These are phyloP conservation scores for Chaitophorus viminalis DNA, from an alignment of 2,888 invertebrate genomes.

Conservation along the genomic window DNA sequence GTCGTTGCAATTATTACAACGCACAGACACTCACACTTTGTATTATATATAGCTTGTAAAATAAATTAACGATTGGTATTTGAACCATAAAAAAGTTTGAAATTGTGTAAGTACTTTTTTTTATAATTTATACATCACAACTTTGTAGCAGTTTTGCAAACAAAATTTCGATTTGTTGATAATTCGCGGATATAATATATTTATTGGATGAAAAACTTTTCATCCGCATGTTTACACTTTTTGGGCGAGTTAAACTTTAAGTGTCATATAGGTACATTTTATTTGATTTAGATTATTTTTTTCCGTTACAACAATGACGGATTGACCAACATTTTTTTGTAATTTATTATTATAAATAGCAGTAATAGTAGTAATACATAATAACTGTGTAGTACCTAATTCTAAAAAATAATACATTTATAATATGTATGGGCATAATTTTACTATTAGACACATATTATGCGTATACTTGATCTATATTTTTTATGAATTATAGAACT, in stretches of 20 bases:
- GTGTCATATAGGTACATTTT: background rate
- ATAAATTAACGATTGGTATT: background rate
- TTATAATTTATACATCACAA: background rate
- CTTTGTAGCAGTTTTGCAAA: background rate
- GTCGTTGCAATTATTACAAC: background rate
- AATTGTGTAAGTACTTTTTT: background rate
- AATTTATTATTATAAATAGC: too few relatives aligned
- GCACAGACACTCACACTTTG: background rate
- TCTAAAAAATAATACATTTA: too few relatives aligned
- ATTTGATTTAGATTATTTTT: background rate
- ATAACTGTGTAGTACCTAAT: too few relatives aligned
- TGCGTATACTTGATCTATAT: too few relatives aligned
- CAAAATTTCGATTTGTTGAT: background rate
- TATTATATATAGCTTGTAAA: background rate
- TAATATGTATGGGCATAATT: too few relatives aligned
- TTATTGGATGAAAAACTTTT: background rate
- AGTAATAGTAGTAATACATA: too few relatives aligned
- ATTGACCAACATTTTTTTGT: too few relatives aligned
- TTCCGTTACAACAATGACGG: background rate
- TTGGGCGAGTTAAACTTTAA: conserved; percentile 1
- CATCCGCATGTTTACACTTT: background rate
- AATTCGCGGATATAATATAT: background rate
- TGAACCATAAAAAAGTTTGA: conserved; percentile 30
- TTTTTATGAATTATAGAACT: too few relatives aligned
- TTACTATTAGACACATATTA: too few relatives aligned